Conservation (phyloP, 1,140 invertebrate species). For the Oryzaephilus surinamensis region DNA sequence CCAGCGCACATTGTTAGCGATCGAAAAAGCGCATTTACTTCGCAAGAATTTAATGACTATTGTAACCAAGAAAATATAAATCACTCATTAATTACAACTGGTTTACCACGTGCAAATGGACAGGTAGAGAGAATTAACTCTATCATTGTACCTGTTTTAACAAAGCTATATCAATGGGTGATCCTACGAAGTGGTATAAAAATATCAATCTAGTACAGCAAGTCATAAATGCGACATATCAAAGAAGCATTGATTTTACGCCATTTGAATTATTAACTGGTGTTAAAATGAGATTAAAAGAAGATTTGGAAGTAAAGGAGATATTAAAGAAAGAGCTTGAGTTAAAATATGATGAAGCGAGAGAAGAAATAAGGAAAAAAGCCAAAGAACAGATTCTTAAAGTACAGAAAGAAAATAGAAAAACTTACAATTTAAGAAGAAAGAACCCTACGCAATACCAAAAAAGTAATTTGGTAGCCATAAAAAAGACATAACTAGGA, state of each 20-base stretch:
- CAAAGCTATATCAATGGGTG: conserved; percentile 21
- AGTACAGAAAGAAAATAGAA: conserved; percentile 30
- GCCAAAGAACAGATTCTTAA: conserved; percentile 28
- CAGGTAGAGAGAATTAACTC: conserved; percentile 29
- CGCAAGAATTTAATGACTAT: conserved; percentile 23
- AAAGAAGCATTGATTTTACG: conserved; percentile 18
- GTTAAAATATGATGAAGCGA: conserved; percentile 7
- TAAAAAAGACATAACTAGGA: no score
- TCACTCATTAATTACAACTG: conserved; percentile 24
- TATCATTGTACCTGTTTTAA: conserved; percentile 22
- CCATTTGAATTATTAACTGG: conserved; percentile 14
- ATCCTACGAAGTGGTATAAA: conserved; percentile 27
- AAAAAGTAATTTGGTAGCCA: no score
- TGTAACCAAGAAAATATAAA: conserved; percentile 23
- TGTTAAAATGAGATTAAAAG: conserved; percentile 5
- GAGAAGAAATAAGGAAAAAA: conserved; percentile 2
- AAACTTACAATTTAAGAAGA: no score
- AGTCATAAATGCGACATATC: conserved; percentile 28
- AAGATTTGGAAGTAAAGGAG: conserved; percentile 11
- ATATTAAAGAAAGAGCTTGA: conserved; percentile 10
- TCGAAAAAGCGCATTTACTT: conserved; percentile 33
- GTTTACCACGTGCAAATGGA: conserved; percentile 26
- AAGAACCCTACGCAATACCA: no score
- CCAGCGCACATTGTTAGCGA: no score
- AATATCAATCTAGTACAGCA: conserved; percentile 24